Conservation (phyloP, 2,113 vertebrate species). For the Pedionomus torquatus region DNA sequence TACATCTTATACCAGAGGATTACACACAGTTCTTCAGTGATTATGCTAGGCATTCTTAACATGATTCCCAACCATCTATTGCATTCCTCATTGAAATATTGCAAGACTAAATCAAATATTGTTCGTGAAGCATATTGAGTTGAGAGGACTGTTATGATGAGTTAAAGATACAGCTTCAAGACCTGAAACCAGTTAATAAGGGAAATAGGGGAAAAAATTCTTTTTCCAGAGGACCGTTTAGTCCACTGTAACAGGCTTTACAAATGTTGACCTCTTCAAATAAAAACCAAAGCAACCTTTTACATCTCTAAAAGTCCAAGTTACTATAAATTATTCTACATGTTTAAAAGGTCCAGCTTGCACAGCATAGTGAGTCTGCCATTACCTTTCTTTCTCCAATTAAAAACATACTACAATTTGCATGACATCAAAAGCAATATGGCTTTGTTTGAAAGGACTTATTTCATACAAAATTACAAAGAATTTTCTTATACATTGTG, state of each 20-base stretch:
- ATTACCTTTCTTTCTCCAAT: neutral
- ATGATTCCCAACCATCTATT: neutral
- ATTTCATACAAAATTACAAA: neutral
- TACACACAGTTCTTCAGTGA: neutral
- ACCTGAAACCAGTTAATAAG: neutral
- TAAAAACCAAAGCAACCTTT: neutral
- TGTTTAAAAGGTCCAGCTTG: neutral
- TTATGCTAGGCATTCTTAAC: neutral
- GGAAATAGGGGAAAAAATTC: neutral
- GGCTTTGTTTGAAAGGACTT: neutral
- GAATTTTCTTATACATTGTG: neutral
- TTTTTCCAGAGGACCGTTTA: neutral
- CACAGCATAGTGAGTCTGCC: neutral
- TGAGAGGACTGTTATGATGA: neutral
- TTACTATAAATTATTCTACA: neutral
- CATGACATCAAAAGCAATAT: neutral
- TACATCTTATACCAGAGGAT: neutral
- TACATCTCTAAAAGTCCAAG: neutral
- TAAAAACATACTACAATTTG: neutral
- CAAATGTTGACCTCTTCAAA: neutral
- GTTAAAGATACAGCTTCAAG: neutral
- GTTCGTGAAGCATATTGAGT: fast-evolving
- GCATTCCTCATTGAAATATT: neutral
- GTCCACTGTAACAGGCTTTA: neutral
- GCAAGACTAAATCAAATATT: neutral